phyloP scores from a whole-genome alignment of 2,888 invertebrate species.

The Villa cingulata region DNA sequence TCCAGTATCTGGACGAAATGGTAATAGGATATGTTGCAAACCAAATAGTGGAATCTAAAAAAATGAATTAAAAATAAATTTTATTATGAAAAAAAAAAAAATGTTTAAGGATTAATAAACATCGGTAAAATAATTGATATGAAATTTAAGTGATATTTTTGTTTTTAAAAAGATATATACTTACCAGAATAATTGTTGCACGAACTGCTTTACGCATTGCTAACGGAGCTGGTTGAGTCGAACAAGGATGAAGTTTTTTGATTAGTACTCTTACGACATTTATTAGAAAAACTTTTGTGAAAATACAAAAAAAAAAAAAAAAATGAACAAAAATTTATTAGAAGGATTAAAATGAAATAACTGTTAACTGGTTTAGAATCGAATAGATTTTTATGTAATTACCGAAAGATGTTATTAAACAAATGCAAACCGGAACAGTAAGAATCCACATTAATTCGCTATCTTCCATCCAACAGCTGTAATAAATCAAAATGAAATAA shows the following conservation, averaged over 20 bases:
- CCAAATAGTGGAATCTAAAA: conserved; percentile 56
- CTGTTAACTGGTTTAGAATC: too few relatives aligned
- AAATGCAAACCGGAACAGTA: conserved; percentile 45
- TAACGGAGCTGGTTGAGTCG: conserved; percentile 44
- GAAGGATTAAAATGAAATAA: too few relatives aligned
- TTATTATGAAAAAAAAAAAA: neutral
- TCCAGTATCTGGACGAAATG: conserved; percentile 48
- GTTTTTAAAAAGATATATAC: too few relatives aligned
- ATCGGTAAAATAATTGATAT: too few relatives aligned
- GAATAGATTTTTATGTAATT: too few relatives aligned
- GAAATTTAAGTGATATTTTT: too few relatives aligned
- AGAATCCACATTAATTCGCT: conserved; percentile 51
- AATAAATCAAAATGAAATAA: neutral
- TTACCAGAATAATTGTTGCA: conserved; percentile 55
- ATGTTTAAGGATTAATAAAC: too few relatives aligned
- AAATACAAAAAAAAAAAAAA: conserved; percentile 9
- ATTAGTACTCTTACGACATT: conserved; percentile 52
- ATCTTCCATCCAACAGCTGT: conserved; percentile 55
- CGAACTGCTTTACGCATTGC: conserved; percentile 52
- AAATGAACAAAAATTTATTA: neutral
- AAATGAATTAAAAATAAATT: neutral
- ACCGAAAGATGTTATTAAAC: conserved; percentile 46
- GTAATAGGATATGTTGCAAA: conserved; percentile 55
- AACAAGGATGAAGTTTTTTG: conserved; percentile 48
- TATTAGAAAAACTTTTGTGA: conserved; percentile 45